Evolutionary conservation across 1,140 invertebrate genomes (phyloP), one percentile per base, ranked within the genome.

Genomic region (Tetragonula clypearis): DNA sequence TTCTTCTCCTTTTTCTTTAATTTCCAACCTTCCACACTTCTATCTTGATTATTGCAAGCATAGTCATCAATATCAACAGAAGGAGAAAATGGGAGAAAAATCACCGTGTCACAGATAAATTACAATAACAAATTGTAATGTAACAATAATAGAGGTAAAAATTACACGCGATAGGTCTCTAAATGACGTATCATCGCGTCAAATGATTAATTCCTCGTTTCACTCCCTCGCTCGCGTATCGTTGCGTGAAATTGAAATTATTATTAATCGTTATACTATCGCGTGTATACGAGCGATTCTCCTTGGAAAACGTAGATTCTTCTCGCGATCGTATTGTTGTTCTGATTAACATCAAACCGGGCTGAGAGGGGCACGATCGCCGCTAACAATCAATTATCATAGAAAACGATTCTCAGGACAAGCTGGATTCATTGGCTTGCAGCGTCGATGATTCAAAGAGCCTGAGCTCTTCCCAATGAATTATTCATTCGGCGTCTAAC

Each of bases 401-500:
- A 21, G 19, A 83, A 30, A 30, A 78, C 26, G 66, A 79, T 79
- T 60, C 49, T 60, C 55, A 71, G 65, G 65, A 41, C 74, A n/a
- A 21, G 19, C n/a, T 53, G 55, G 19, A 69, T 78, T 78, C 58
- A 21, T 26, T 66, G n/a, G 49, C 30, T 35, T 8, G 49, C 15
- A 41, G 55, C 65, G 82, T 49, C 30, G 75, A 79, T 84, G 82
- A 84, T 84, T 84, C 82, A 79, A 35, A 58, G 66, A 49, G 41
- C 0, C 66, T 35, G 26, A 26, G 23, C n/a, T 35, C 53, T 30
- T 19, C n/a, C 30, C 14, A 1, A 72, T 85, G 78, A 85, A 85
- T 85, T 80, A 85, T 85, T 85, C 83, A 85, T 85, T 80, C 30
- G 15, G 21, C 30, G 78, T 71, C 77, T 80, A 79, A 85, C 83